A percentile compares a stretch with the other conserved stretches of the same genome.
Conservation (phyloP, 2,113 vertebrate species). For the Neolamprologus caudopunctatus region DNA sequence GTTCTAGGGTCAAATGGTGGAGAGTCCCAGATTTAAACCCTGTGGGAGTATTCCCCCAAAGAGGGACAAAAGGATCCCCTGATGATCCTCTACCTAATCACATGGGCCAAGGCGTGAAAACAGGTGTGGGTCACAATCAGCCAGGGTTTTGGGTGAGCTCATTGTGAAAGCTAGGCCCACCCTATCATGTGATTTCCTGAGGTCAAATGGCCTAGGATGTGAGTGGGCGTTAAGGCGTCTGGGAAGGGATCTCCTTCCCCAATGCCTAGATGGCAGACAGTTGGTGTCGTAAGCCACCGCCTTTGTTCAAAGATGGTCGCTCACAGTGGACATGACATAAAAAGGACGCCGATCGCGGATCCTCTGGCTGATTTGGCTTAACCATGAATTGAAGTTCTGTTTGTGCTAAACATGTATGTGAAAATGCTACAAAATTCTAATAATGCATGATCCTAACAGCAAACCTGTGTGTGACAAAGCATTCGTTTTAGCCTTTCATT, state of each 20-base stretch:
- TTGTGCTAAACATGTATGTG: not conserved
- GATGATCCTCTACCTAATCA: not conserved
- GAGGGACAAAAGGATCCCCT: not conserved
- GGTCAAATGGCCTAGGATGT: not conserved
- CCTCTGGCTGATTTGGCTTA: not conserved
- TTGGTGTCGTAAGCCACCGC: not conserved
- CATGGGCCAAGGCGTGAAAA: not conserved
- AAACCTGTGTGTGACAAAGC: not conserved
- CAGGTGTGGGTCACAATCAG: not conserved
- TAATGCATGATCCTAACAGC: not conserved
- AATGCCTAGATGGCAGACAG: not conserved
- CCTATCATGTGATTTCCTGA: not conserved
- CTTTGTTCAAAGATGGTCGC: not conserved
- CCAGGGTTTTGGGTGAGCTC: not conserved
- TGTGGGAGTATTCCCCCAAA: not conserved
- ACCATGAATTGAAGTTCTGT: not conserved
- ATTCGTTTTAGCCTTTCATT: not conserved
- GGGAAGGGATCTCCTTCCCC: not conserved
- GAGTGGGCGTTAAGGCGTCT: not conserved
- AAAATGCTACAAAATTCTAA: not conserved
- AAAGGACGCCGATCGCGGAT: not conserved
- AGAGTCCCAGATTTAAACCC: not conserved
- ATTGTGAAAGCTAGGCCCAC: not conserved
- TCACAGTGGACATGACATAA: not conserved
- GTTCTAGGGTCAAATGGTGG: not conserved